Conservation (phyloP, 2,113 vertebrate species). For the Tetrax tetrax region DNA sequence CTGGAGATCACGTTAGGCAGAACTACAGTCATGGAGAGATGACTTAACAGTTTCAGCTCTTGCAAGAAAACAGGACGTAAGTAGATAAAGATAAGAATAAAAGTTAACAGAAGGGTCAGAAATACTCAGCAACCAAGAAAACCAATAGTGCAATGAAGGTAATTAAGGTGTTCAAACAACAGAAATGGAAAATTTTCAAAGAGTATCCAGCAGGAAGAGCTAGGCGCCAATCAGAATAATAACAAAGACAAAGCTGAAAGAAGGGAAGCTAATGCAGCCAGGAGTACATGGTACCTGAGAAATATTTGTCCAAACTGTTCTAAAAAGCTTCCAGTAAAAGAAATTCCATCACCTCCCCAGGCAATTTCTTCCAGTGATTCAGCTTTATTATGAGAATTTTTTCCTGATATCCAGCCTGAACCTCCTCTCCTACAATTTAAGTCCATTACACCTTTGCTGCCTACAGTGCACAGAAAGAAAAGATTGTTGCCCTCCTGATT, state of each 20-base stretch:
- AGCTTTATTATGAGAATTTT: constrained; percentile 19
- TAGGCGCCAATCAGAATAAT: neutral
- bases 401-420: neutral
- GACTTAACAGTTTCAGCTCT: neutral
- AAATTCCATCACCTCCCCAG: constrained; percentile 14
- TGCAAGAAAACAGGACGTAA: neutral
- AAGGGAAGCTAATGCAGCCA: neutral
- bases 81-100: neutral
- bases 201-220: neutral
- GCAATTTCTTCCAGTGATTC: constrained; percentile 12
- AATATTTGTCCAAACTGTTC: constrained; percentile 16
- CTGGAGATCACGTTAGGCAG: neutral
- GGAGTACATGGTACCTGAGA: neutral
- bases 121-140: constrained; percentile 21
- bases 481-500: constrained; percentile 21
- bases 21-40: neutral
- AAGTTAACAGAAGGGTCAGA: neutral
- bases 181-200: neutral
- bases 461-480: neutral
- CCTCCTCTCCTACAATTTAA: neutral
- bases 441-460: constrained; percentile 14
- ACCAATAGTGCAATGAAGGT: neutral
- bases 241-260: neutral
- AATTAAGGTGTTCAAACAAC: constrained; percentile 1
- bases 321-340: constrained; percentile 31